These are phyloP conservation scores for Cremastinae sp. DNA, from an alignment of 2,888 invertebrate genomes.

Conservation along the genomic window DNA sequence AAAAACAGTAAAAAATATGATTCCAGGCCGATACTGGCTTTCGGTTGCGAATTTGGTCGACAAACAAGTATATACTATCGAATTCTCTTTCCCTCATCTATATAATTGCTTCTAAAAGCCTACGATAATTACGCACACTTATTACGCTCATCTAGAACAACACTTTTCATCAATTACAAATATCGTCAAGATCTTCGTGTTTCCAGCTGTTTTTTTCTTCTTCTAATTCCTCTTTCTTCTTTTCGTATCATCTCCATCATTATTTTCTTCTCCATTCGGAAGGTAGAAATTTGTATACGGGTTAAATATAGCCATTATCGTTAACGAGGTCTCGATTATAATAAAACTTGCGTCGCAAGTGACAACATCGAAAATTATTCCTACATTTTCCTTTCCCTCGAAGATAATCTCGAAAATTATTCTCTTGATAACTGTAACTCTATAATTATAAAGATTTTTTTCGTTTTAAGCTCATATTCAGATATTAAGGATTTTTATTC, in stretches of 20 bases:
- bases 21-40: not conserved
- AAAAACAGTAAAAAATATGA: not conserved
- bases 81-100: slow-evolving; percentile 25
- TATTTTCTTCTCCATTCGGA: slow-evolving; percentile 28
- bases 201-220: not conserved
- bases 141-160: slow-evolving; percentile 44
- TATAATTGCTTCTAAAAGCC: slow-evolving; percentile 39
- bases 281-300: slow-evolving; percentile 60
- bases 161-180: slow-evolving; percentile 44
- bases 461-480: slow-evolving; percentile 51
- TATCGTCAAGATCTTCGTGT: slow-evolving; percentile 45
- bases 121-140: slow-evolving; percentile 48
- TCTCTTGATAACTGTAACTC: too few relatives aligned
- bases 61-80: slow-evolving; percentile 11
- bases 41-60: not conserved
- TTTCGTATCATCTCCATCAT: not conserved
- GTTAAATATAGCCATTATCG: not conserved
- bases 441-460: slow-evolving; percentile 50
- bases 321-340: slow-evolving; percentile 14
- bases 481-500: slow-evolving; percentile 42
- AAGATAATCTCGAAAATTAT: slow-evolving; percentile 26
- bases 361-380: slow-evolving; percentile 41
- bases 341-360: slow-evolving; percentile 40
- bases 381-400: not conserved
- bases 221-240: slow-evolving; percentile 8